Percentiles rank a stretch among this genome's conserved stretches.
Conservation (phyloP, 2,888 invertebrate species). For the Dorcus parallelipipedus region DNA sequence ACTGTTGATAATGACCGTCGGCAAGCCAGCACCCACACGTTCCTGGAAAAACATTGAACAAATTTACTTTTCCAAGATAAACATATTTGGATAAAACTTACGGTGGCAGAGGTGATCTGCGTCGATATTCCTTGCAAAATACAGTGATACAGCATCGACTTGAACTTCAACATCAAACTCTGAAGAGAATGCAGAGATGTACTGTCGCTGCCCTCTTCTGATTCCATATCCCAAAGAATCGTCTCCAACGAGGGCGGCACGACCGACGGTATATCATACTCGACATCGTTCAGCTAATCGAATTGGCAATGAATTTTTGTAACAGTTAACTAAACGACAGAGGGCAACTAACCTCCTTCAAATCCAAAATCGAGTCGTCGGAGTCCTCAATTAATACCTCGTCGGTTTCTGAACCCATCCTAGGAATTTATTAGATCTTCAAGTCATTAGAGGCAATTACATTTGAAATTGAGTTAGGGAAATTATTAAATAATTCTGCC, state of each 20-base stretch:
- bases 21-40: slow-evolving; percentile 82
- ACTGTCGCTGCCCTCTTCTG: slow-evolving; percentile 60
- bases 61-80: slow-evolving; percentile 1
- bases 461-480: too few species aligned
- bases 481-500: too few species aligned
- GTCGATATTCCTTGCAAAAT: slow-evolving; percentile 85
- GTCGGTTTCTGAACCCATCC: slow-evolving; percentile 45
- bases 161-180: slow-evolving; percentile 51
- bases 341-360: slow-evolving; percentile 40
- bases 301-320: slow-evolving; percentile 21
- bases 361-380: slow-evolving; percentile 44
- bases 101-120: slow-evolving; percentile 82
- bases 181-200: slow-evolving; percentile 54
- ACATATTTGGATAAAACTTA: slow-evolving; percentile 46
- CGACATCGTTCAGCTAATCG: slow-evolving; percentile 72
- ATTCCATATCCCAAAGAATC: slow-evolving; percentile 72
- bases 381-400: slow-evolving; percentile 43
- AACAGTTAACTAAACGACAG: not conserved
- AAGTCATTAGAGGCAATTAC: too few species aligned
- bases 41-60: slow-evolving; percentile 57
- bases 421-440: too few species aligned
- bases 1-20: slow-evolving; percentile 78
- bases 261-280: slow-evolving; percentile 74
- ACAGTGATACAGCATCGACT: slow-evolving; percentile 72
- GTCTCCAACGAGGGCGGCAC: slow-evolving; percentile 77